Conservation (phyloP, 2,888 invertebrate genomes). For the Oligia strigilis region DNA sequence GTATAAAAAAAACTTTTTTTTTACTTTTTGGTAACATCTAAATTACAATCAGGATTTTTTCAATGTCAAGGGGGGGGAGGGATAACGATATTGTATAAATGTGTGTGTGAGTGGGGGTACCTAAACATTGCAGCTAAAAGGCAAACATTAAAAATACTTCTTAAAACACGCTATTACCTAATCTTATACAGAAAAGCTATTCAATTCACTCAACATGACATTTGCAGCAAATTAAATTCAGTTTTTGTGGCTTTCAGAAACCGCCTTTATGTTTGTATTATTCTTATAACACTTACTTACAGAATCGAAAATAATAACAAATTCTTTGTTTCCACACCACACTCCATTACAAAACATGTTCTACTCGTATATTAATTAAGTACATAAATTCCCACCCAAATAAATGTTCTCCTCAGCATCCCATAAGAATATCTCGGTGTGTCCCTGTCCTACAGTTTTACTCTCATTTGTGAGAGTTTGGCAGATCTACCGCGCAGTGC, state of each 20-base stretch:
- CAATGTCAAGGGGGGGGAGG: too few relatives aligned
- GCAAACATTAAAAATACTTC: too few relatives aligned
- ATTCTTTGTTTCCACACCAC: not conserved
- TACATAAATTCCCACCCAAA: not conserved
- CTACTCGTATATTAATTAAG: not conserved
- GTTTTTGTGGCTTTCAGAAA: not conserved
- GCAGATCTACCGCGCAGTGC: conserved; percentile 47
- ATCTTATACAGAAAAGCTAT: not conserved
- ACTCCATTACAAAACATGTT: not conserved
- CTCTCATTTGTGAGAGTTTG: conserved; percentile 74
- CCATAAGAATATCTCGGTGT: conserved; percentile 31
- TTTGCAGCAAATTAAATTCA: not conserved
- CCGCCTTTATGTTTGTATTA: too few relatives aligned
- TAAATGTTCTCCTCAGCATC: not conserved
- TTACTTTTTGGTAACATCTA: too few relatives aligned
- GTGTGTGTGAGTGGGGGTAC: too few relatives aligned
- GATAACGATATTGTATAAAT: too few relatives aligned
- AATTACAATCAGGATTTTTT: too few relatives aligned
- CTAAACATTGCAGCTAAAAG: too few relatives aligned
- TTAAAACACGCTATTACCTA: too few relatives aligned
- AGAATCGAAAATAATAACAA: not conserved
- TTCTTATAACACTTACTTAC: not conserved
- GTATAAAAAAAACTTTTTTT: too few relatives aligned
- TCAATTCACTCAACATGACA: not conserved
- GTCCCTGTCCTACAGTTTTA: conserved; percentile 47